These are phyloP conservation scores for Ochropacha duplaris DNA, from an alignment of 2,888 invertebrate species.

Conservation along the genomic window DNA sequence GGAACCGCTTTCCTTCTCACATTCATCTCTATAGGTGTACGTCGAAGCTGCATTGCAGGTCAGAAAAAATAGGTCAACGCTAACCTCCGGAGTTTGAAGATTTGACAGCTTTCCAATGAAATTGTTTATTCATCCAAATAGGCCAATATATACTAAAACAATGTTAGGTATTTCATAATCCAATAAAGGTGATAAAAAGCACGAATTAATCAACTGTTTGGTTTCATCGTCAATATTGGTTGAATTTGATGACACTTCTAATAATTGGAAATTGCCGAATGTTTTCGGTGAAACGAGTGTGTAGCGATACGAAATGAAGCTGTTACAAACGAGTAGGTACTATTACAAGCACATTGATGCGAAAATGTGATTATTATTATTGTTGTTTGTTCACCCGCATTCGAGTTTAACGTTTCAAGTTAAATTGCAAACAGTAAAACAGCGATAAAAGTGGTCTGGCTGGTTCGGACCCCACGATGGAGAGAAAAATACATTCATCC, in stretches of 20 bases:
- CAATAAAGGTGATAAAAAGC: neutral
- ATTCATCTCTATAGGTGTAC: conserved; percentile 19
- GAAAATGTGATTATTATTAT: conserved; percentile 55
- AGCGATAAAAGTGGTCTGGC: conserved; percentile 69
- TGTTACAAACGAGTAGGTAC: conserved; percentile 17
- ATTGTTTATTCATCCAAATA: no score
- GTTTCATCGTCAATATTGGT: neutral
- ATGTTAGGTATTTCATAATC: no score
- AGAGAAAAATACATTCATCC: conserved; percentile 46
- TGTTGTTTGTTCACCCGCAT: conserved; percentile 56
- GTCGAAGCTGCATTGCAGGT: conserved; percentile 70
- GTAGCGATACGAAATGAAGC: conserved; percentile 1
- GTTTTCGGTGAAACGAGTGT: neutral
- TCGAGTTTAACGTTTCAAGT: conserved; percentile 69
- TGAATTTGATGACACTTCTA: neutral
- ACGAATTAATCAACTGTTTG: neutral
- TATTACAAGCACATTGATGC: conserved; percentile 40
- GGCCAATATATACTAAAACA: conserved; percentile 1
- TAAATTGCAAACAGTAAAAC: conserved; percentile 77
- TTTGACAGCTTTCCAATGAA: conserved; percentile 60
- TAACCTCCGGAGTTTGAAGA: conserved; percentile 35
- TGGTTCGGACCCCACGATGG: conserved; percentile 51
- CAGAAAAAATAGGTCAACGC: conserved; percentile 68
- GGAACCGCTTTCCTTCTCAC: conserved; percentile 34
- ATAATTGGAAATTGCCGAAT: neutral